Percentiles rank a stretch among this genome's conserved stretches.
These are phyloP conservation scores for Oscheius sp. DNA, from an alignment of 2,888 invertebrate species.

Conservation along the genomic window DNA sequence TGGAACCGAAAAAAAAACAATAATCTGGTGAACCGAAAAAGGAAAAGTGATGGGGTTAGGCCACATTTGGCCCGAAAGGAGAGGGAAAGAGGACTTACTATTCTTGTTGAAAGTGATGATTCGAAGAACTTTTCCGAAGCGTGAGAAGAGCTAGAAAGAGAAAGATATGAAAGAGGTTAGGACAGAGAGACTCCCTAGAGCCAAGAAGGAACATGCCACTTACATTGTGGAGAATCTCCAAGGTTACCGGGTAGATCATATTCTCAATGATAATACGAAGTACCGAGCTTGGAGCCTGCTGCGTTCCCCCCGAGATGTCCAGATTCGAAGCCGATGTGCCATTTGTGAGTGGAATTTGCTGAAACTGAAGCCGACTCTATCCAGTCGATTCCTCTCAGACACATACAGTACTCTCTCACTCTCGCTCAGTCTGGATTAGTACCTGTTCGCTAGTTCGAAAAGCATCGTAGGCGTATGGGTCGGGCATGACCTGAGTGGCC, in stretches of 20 bases:
- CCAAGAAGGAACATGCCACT: too few species aligned
- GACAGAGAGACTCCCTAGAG: slow-evolving; percentile 1
- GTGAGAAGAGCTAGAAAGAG: slow-evolving; percentile 85
- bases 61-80: too few species aligned
- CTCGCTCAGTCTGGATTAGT: background rate
- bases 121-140: slow-evolving; percentile 97
- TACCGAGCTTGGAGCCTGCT: slow-evolving; percentile 77
- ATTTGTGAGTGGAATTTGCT: slow-evolving; percentile 17
- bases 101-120: slow-evolving; percentile 99
- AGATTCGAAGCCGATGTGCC: slow-evolving; percentile 75
- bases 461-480: slow-evolving; percentile 28
- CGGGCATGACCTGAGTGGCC: slow-evolving; percentile 34
- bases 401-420: background rate
- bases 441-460: slow-evolving; percentile 27
- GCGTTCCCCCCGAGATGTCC: slow-evolving; percentile 80
- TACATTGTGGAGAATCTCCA: slow-evolving; percentile 92
- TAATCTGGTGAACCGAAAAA: slow-evolving; percentile 1
- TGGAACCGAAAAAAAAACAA: background rate
- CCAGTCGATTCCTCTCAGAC: background rate
- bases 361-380: background rate
- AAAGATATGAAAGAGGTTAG: slow-evolving; percentile 27
- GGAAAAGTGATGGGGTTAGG: too few species aligned
- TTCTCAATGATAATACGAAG: slow-evolving; percentile 98
- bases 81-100: slow-evolving; percentile 78
- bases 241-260: slow-evolving; percentile 95